Evolutionary conservation across 1,140 invertebrate genomes (phyloP).

Genomic region (Musca domestica): DNA sequence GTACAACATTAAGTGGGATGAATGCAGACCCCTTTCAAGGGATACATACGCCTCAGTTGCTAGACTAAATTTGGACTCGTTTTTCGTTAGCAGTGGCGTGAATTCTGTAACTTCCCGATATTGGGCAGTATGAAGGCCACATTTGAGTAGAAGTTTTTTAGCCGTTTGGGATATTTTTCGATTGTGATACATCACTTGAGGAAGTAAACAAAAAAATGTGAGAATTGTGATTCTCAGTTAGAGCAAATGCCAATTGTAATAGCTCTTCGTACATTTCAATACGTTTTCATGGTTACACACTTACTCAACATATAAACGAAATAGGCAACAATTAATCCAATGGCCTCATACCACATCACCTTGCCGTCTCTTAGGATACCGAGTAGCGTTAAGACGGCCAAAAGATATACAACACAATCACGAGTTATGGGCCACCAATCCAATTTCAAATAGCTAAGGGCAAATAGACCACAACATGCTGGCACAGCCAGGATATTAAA

Average conservation of each 20-base stretch:
- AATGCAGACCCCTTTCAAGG: not conserved
- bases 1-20: constrained; percentile 8
- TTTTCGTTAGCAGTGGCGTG: not conserved
- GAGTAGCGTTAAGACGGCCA: constrained; percentile 77
- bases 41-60: not conserved
- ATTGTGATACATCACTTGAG: not conserved
- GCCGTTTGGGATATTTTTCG: not conserved
- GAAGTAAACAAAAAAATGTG: not conserved
- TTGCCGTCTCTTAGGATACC: constrained; percentile 73
- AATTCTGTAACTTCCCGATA: not conserved
- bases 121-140: not conserved
- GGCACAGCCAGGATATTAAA: constrained; percentile 90
- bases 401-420: constrained; percentile 80
- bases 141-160: not conserved
- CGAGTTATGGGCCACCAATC: constrained; percentile 84
- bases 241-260: too few relatives aligned
- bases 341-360: constrained; percentile 78
- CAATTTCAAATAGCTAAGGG: constrained; percentile 4
- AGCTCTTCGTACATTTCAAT: too few relatives aligned
- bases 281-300: constrained; percentile 24
- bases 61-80: constrained; percentile 5
- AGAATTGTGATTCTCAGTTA: too few relatives aligned
- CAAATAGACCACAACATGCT: constrained; percentile 83
- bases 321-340: constrained; percentile 70
- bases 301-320: constrained; percentile 68